These are phyloP conservation scores for Trachurus trachurus DNA, from an alignment of 2,797 vertebrate genomes.

Conservation along the genomic window DNA sequence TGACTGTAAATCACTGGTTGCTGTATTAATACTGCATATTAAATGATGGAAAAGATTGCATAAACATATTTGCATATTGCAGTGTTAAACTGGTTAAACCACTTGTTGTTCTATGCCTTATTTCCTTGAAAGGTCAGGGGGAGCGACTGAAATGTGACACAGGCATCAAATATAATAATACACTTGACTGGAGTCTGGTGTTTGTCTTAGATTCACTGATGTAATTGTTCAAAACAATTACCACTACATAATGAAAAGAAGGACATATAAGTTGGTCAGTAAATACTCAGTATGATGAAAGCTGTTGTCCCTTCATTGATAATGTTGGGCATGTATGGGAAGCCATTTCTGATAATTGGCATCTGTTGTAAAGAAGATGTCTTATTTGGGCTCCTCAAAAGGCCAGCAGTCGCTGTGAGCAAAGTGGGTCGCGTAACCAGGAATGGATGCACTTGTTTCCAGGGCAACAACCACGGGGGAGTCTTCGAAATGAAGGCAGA, in stretches of 20 bases:
- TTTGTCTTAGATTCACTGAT: not conserved
- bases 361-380: constrained; percentile 40
- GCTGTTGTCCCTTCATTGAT: not conserved
- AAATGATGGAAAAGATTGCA: too few relatives aligned
- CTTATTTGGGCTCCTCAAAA: constrained; percentile 11
- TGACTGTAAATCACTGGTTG: too few relatives aligned
- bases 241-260: not conserved
- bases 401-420: constrained; percentile 28
- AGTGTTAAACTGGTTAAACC: too few relatives aligned
- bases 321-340: not conserved
- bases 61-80: too few relatives aligned
- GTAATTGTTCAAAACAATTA: too few relatives aligned
- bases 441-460: constrained; percentile 72
- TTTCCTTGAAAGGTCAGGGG: not conserved
- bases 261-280: not conserved
- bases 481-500: constrained; percentile 20
- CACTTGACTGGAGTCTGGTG: not conserved
- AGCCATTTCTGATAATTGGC: constrained; percentile 14
- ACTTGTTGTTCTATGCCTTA: too few relatives aligned
- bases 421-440: constrained; percentile 63
- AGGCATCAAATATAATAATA: too few relatives aligned
- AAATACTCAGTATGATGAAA: not conserved
- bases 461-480: constrained; percentile 67
- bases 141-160: not conserved
- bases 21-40: too few relatives aligned